Evolutionary conservation across 35 echinoderm and acorn worm genomes (phyloP), one percentile per base, ranked within the genome.

Genomic region (Apostichopus japonicus): DNA sequence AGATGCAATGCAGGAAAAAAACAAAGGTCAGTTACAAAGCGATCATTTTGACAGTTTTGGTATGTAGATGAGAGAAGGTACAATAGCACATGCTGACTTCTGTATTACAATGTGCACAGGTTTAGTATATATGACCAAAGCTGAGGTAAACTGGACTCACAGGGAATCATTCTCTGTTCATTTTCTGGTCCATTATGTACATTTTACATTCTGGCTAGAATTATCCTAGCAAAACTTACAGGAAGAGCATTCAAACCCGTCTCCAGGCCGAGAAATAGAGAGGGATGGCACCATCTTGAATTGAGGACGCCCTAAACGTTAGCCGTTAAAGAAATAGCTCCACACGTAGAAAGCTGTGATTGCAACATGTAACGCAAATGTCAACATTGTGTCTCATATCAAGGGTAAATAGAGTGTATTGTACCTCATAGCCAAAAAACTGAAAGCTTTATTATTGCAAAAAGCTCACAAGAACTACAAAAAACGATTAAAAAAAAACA

Each of bases 381-480:
- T 75, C 71, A 75, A 75, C 71, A 75, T 75, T 75, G 71, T 19
- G 17, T 44, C 33, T 21, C 15, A 19, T 15, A 13, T 61, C 8
- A 75, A n/a, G 71, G 71, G 5, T 21, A 75, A n/a, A 23, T 21
- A 75, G 15, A 75, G 71, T 23, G 71, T 23, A 75, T 19, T 19
- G n/a, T 75, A 75, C 17, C 21, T 75, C 71, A 75, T 23, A 75
- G 71, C 16, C 17, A n/a, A 75, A 23, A 75, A 75, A 19, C n/a
- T 14, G n/a, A 75, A 75, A 19, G 15, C 16, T 19, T 75, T 21
- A 75, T 19, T 75, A 75, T 75, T 75, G 71, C 71, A 75, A 75
- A 75, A 73, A 16, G 70, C 70, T 73, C 70, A 73, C 70, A 73
- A 73, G n/a, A 73, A 73, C 70, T 73, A 73, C 70, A 73, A 73